phyloP scores from a whole-genome alignment of 2,113 vertebrate genomes.

The Ifrita kowaldi region DNA sequence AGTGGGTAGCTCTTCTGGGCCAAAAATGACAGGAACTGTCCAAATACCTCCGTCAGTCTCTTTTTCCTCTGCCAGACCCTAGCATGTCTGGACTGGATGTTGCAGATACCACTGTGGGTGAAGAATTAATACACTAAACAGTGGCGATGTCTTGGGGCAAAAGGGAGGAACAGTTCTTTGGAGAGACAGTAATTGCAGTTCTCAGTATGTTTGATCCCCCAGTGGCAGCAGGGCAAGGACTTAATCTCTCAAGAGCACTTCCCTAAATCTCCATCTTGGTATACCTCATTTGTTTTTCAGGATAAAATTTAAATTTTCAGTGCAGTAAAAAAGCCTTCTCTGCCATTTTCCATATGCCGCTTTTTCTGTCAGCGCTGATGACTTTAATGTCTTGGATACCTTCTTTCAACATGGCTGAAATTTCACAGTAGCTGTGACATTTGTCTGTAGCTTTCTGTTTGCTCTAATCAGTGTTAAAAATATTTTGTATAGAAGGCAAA shows the following conservation, averaged over 20 bases:
- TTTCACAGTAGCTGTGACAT: neutral
- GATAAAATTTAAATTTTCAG: neutral
- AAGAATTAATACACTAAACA: neutral
- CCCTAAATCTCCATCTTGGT: neutral
- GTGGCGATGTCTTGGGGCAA: neutral
- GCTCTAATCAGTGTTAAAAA: neutral
- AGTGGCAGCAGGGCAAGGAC: neutral
- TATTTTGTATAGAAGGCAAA: neutral
- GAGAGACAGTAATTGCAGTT: neutral
- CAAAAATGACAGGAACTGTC: neutral
- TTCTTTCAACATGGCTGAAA: neutral
- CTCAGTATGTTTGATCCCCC: accelerated
- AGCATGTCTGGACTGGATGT: neutral
- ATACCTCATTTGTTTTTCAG: neutral
- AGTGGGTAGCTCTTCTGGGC: neutral
- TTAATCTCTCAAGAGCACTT: neutral
- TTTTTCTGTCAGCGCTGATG: neutral
- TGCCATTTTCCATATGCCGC: neutral
- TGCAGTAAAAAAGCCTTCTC: neutral
- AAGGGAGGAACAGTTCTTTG: neutral
- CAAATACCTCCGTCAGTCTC: neutral
- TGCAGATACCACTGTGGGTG: neutral
- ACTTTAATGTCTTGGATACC: neutral
- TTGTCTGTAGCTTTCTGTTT: neutral
- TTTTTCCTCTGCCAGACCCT: neutral